Evolutionary conservation across 2,113 vertebrate genomes (phyloP).

Genomic region (Ceuthmochares aereus): DNA sequence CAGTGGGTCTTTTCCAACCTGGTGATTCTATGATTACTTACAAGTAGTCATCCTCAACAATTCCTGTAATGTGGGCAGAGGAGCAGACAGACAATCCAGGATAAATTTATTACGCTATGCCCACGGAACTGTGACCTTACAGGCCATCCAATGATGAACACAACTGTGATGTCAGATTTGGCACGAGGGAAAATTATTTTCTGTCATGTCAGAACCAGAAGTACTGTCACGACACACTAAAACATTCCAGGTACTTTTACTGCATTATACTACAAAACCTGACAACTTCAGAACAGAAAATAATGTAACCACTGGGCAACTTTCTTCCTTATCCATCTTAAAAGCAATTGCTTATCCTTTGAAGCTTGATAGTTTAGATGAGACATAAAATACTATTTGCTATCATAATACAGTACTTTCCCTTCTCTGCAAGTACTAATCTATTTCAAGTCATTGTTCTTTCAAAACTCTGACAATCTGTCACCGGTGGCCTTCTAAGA

Average conservation of each 20-base stretch:
- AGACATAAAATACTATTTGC: neutral
- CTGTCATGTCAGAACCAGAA: neutral
- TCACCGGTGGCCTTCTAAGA: neutral
- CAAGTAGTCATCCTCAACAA: neutral
- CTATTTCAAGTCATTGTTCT: neutral
- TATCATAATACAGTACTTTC: neutral
- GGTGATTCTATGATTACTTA: too few species aligned
- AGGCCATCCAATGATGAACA: neutral
- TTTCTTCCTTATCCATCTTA: neutral
- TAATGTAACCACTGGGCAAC: neutral
- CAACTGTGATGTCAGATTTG: neutral
- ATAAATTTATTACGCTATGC: neutral
- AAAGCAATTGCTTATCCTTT: neutral
- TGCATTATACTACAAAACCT: neutral
- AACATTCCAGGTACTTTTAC: neutral
- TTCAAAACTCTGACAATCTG: neutral
- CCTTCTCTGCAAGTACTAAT: neutral
- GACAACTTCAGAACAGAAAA: neutral
- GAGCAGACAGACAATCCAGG: neutral
- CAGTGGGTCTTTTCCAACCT: too few species aligned
- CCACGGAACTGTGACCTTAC: neutral
- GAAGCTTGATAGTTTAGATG: neutral
- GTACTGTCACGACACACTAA: neutral
- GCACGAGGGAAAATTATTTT: neutral
- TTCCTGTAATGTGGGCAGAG: accelerated